Evolutionary conservation across 1,140 invertebrate species (phyloP).

Genomic region (Ylistrum balloti): DNA sequence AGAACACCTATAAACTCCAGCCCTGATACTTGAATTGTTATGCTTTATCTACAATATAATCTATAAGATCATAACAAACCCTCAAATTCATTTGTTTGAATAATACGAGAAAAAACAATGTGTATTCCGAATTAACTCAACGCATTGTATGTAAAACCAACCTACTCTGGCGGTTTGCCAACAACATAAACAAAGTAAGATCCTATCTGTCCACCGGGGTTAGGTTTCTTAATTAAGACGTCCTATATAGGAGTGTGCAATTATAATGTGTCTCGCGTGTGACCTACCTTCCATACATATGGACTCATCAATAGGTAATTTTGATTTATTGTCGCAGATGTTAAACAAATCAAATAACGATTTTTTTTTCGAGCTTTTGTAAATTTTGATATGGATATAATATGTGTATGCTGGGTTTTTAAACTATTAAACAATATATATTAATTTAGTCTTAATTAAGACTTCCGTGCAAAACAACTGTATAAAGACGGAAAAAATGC

Average conservation of each 20-base stretch:
- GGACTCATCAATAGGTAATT: not conserved
- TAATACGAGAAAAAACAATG: not conserved
- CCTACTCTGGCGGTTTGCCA: not conserved
- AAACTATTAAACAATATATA: no score
- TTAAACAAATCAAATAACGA: not conserved
- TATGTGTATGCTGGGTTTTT: no score
- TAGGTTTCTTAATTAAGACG: slow-evolving; percentile 22
- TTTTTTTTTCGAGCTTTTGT: no score
- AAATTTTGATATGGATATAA: no score
- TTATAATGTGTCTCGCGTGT: not conserved
- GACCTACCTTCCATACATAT: not conserved
- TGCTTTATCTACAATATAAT: not conserved
- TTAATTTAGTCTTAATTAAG: no score
- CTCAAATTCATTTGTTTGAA: not conserved
- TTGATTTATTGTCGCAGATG: not conserved
- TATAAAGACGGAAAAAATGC: no score
- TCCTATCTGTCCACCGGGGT: not conserved
- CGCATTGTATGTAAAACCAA: not conserved
- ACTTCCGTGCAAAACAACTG: no score
- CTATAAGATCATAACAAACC: not conserved
- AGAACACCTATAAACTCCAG: not conserved
- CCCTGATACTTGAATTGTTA: not conserved
- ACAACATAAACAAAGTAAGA: not conserved
- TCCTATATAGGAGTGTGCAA: not conserved
- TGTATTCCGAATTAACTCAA: not conserved